Percentiles rank a stretch among this genome's conserved stretches.
Evolutionary conservation across 2,113 vertebrate species (phyloP).

Genomic region (western clawed frog (Xenopus tropicalis)): UCB_Xtro_10.0 CM004449.2:120774501-120775000

Average conservation of each 20-base stretch:
- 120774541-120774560: too few species aligned
- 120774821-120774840: conserved; percentile 66
- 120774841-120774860: conserved; percentile 79
- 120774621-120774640: too few species aligned
- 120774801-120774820: conserved; percentile 10
- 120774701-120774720: conserved; percentile 53
- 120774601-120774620: too few species aligned
- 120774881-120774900: conserved; percentile 74
- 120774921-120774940: conserved; percentile 65
- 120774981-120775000: conserved; percentile 48
- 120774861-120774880: conserved; percentile 64
- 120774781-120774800: neutral
- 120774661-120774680: too few species aligned
- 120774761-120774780: conserved; percentile 23
- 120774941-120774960: conserved; percentile 70
- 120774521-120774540: too few species aligned
- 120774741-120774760: conserved; percentile 48
- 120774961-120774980: conserved; percentile 70
- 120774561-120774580: too few species aligned
- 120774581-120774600: too few species aligned
- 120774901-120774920: conserved; percentile 62
- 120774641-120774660: too few species aligned
- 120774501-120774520: too few species aligned
- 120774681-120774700: conserved; percentile 48
- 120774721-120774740: conserved; percentile 53